These are phyloP conservation scores for Dichetophora obliterata DNA, from an alignment of 2,888 invertebrate species.

Conservation along the genomic window DNA sequence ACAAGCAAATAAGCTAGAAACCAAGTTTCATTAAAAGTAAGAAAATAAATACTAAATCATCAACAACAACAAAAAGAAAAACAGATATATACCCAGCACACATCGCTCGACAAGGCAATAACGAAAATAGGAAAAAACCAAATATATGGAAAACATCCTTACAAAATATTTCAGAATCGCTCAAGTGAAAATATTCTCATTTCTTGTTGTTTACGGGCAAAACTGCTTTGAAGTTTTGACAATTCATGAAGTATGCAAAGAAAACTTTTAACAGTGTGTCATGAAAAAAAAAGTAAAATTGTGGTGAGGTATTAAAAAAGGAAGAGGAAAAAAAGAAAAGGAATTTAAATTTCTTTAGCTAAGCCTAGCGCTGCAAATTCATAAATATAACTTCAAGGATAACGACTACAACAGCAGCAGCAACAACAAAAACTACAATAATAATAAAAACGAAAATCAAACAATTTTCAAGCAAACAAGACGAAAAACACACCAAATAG, in stretches of 20 bases:
- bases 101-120: not conserved
- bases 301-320: not conserved
- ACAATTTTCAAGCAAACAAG: conserved; percentile 55
- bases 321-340: not conserved
- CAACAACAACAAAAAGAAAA: conserved; percentile 4
- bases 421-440: not conserved
- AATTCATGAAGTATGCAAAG: conserved; percentile 24
- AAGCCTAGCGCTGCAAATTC: conserved; percentile 27
- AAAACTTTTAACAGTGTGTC: not conserved
- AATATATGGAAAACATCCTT: conserved; percentile 20
- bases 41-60: conserved; percentile 32
- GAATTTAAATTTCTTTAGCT: conserved; percentile 27
- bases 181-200: conserved; percentile 65
- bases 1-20: conserved; percentile 37
- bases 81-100: conserved; percentile 9
- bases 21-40: not conserved
- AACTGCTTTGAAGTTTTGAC: conserved; percentile 37
- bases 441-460: conserved; percentile 35
- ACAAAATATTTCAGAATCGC: conserved; percentile 59
- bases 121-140: not conserved
- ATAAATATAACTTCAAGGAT: conserved; percentile 30
- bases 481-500: conserved; percentile 56
- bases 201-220: conserved; percentile 50
- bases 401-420: conserved; percentile 24
- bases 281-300: conserved; percentile 1